Evolutionary conservation across 2,113 vertebrate species (phyloP).

Genomic region (Aldabrachelys gigantea): DNA sequence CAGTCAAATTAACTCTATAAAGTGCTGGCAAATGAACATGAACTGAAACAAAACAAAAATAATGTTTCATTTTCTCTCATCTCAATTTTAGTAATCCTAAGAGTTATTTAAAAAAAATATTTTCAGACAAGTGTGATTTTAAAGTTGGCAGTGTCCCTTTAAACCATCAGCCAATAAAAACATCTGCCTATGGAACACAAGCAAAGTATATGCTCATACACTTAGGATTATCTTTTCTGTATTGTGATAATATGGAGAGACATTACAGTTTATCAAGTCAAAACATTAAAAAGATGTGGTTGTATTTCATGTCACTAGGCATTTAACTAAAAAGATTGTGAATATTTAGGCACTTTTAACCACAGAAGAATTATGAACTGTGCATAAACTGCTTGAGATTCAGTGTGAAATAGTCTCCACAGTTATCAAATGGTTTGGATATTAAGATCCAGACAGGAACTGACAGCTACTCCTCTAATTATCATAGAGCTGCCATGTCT

Average conservation of each 20-base stretch:
- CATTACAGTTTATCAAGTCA: background rate
- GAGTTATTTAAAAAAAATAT: background rate
- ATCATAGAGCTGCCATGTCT: slow-evolving; percentile 64
- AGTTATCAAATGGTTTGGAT: slow-evolving; percentile 28
- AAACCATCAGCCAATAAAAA: background rate
- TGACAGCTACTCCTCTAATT: slow-evolving; percentile 67
- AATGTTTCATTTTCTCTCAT: background rate
- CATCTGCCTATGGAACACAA: background rate
- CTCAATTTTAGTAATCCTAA: background rate
- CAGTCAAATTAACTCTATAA: background rate
- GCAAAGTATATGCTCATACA: no score
- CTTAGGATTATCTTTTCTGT: background rate
- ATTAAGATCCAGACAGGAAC: slow-evolving; percentile 51
- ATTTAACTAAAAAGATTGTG: background rate
- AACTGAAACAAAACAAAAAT: background rate
- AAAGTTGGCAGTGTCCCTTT: background rate
- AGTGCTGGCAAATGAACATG: background rate
- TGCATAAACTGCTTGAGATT: background rate
- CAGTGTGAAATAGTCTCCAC: background rate
- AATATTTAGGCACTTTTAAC: background rate
- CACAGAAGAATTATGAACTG: background rate
- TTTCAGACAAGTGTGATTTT: background rate
- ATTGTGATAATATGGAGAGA: background rate
- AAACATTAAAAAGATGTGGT: background rate
- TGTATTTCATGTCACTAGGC: background rate